Conservation (phyloP, 2,113 vertebrate species). For the Menura novaehollandiae region DNA sequence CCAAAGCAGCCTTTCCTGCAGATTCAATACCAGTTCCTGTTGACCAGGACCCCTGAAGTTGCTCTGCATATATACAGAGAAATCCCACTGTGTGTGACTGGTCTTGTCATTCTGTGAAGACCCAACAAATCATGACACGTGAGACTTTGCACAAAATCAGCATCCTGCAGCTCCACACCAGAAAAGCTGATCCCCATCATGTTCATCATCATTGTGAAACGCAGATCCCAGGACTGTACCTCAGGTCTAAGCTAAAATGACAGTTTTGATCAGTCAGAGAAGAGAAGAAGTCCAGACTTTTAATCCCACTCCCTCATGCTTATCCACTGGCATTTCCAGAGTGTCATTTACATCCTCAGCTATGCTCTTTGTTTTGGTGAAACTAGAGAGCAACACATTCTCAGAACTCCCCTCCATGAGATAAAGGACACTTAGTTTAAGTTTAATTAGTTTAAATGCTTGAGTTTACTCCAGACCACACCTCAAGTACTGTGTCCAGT, state of each 20-base stretch:
- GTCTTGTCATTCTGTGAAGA: not conserved
- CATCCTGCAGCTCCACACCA: not conserved
- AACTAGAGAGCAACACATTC: not conserved
- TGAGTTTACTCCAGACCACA: not conserved
- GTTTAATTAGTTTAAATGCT: not conserved
- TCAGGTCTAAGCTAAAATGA: not conserved
- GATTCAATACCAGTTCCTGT: not conserved
- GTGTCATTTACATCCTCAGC: not conserved
- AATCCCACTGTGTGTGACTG: not conserved
- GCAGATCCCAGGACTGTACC: not conserved
- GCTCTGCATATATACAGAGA: not conserved
- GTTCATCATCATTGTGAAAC: not conserved
- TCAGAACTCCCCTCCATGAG: not conserved
- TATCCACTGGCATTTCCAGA: not conserved
- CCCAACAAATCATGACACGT: accelerated
- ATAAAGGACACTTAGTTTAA: not conserved
- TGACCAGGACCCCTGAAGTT: not conserved
- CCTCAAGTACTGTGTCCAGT: not conserved
- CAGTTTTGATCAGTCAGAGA: not conserved
- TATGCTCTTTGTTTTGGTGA: not conserved
- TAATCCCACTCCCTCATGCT: not conserved
- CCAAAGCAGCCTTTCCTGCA: not conserved
- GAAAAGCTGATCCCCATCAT: not conserved
- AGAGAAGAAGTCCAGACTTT: not conserved
- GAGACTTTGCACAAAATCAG: not conserved